Evolutionary conservation across 1,140 invertebrate species (phyloP).

Genomic region (Trypoxylus dichotomus): DNA sequence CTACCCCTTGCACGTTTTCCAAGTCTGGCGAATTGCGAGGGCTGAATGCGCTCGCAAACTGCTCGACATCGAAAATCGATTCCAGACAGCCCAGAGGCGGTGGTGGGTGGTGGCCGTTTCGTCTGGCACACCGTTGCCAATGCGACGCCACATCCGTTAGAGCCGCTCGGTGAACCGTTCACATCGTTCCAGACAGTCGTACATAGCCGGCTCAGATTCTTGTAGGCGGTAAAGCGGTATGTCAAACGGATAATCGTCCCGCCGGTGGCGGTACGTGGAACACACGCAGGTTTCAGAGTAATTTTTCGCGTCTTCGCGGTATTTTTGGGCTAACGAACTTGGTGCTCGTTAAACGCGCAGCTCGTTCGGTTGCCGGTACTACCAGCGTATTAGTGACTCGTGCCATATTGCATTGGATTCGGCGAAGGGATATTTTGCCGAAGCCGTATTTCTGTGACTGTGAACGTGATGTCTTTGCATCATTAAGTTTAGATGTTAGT

Average conservation of each 20-base stretch:
- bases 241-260: background rate
- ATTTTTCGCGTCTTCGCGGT: constrained; percentile 6
- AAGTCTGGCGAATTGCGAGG: no score
- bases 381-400: no score
- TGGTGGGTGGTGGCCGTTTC: background rate
- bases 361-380: background rate
- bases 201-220: background rate
- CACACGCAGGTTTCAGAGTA: background rate
- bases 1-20: no score
- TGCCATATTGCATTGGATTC: background rate
- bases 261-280: background rate
- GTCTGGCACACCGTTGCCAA: background rate
- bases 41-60: no score
- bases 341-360: background rate
- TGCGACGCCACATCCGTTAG: background rate
- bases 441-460: background rate
- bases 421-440: background rate
- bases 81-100: background rate
- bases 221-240: background rate
- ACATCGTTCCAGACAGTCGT: no score
- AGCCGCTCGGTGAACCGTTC: no score
- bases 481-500: no score
- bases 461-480: no score
- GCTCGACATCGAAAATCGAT: background rate
- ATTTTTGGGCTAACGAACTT: constrained; percentile 41